phyloP scores from a whole-genome alignment of 2,113 vertebrate species.

The Scomber colias region DNA sequence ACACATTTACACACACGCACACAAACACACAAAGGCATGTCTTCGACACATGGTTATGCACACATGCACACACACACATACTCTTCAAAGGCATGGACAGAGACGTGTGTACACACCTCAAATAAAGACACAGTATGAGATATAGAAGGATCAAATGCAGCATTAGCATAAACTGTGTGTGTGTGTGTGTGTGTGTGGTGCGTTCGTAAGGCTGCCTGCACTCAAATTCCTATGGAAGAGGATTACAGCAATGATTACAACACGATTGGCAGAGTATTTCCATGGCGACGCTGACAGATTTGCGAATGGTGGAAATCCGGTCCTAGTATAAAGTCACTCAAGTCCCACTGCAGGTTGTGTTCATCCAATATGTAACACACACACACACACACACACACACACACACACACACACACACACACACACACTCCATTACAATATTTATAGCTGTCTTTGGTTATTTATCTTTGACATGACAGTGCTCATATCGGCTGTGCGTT shows the following conservation, averaged over 20 bases:
- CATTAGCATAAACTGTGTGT: conserved; percentile 38
- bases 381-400: conserved; percentile 12
- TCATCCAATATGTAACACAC: conserved; percentile 2
- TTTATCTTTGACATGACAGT: conserved; percentile 50
- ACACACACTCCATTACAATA: conserved; percentile 14
- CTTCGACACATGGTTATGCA: conserved; percentile 28
- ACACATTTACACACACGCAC: conserved; percentile 33
- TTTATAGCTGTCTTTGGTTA: conserved; percentile 41
- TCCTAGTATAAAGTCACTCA: background rate
- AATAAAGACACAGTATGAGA: conserved; percentile 30
- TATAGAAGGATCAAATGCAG: conserved; percentile 42
- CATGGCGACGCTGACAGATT: conserved; percentile 60
- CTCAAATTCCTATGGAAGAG: conserved; percentile 56
- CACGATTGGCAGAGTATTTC: conserved; percentile 36
- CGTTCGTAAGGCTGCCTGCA: conserved; percentile 26
- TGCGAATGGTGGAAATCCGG: conserved; percentile 16
- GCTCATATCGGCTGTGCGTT: conserved; percentile 19
- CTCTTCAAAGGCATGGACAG: conserved; percentile 26
- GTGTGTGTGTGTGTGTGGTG: background rate
- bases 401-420: background rate
- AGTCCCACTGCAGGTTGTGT: conserved; percentile 28
- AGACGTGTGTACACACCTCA: conserved; percentile 23
- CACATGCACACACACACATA: conserved; percentile 8
- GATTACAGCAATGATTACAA: conserved; percentile 66
- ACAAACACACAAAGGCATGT: conserved; percentile 31